Conservation (phyloP, 2,113 vertebrate species). For the Lichenostomus cassidix region DNA sequence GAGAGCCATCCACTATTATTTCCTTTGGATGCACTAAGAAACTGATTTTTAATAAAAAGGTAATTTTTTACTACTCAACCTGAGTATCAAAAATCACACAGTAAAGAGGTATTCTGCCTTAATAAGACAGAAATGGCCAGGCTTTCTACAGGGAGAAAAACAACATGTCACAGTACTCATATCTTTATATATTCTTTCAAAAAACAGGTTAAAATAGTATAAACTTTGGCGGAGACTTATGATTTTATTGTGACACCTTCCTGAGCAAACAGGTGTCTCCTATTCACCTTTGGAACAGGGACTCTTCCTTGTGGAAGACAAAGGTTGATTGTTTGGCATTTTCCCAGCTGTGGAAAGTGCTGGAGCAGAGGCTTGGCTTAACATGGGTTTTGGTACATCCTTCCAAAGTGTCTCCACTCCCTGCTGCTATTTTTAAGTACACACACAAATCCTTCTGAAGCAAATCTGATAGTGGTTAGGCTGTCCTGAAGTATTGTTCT, state of each 20-base stretch:
- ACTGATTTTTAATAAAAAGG: background rate
- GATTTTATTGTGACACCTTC: background rate
- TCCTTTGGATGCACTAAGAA: background rate
- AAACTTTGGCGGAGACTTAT: background rate
- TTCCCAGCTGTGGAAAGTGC: background rate
- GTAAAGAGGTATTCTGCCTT: background rate
- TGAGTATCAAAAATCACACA: background rate
- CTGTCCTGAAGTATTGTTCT: background rate
- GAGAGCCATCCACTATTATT: background rate
- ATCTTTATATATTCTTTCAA: background rate
- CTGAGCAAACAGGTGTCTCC: background rate
- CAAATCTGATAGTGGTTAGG: background rate
- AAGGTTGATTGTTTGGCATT: background rate
- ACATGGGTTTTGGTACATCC: background rate
- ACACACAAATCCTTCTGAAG: background rate
- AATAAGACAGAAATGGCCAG: background rate
- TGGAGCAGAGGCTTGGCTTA: background rate
- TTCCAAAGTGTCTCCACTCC: background rate
- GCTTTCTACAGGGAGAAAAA: background rate
- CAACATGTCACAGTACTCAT: background rate
- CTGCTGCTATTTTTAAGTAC: conserved; percentile 22
- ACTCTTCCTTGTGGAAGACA: background rate
- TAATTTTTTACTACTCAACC: background rate
- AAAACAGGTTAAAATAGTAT: background rate
- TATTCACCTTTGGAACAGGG: background rate